These are phyloP conservation scores for Corythoichthys haematopterus DNA, from an alignment of 2,113 vertebrate genomes.

Conservation along the genomic window DNA sequence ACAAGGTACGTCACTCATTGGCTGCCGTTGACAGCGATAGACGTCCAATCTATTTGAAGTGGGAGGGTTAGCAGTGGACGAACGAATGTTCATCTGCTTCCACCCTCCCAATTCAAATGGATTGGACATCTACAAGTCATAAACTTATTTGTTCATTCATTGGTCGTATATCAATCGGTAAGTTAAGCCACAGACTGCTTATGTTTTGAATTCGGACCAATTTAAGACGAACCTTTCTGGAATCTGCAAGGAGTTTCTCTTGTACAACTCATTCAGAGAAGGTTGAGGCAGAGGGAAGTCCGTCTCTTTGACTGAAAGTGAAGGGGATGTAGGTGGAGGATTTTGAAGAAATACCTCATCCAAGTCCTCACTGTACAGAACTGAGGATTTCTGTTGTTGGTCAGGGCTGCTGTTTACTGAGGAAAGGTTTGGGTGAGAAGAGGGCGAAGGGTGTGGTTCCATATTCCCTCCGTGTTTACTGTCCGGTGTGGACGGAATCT, in stretches of 20 bases:
- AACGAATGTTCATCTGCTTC: too few relatives aligned
- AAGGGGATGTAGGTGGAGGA: slow-evolving; percentile 35
- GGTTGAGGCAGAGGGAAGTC: slow-evolving; percentile 62
- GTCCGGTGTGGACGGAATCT: background rate
- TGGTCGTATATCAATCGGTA: too few relatives aligned
- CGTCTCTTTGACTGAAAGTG: slow-evolving; percentile 48
- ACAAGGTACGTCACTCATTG: background rate
- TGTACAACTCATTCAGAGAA: slow-evolving; percentile 35
- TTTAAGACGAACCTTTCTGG: slow-evolving; percentile 25
- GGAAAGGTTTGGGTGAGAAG: slow-evolving; percentile 32
- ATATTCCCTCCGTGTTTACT: slow-evolving; percentile 29
- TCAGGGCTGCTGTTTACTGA: slow-evolving; percentile 59
- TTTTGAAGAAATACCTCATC: slow-evolving; percentile 83
- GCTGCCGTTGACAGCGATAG: too few relatives aligned
- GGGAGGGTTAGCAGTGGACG: too few relatives aligned
- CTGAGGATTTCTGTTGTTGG: background rate
- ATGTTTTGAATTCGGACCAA: background rate
- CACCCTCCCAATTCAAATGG: too few relatives aligned
- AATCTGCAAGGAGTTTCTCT: slow-evolving; percentile 11
- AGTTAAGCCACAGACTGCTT: background rate
- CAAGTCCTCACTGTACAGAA: slow-evolving; percentile 41
- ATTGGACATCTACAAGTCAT: too few relatives aligned
- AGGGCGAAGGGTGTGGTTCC: background rate
- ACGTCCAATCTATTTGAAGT: too few relatives aligned
- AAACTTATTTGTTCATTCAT: too few relatives aligned